A percentile compares a stretch with the other conserved stretches of the same genome.
These are phyloP conservation scores for Ariopsis seemanni DNA, from an alignment of 2,113 vertebrate genomes.

Conservation along the genomic window DNA sequence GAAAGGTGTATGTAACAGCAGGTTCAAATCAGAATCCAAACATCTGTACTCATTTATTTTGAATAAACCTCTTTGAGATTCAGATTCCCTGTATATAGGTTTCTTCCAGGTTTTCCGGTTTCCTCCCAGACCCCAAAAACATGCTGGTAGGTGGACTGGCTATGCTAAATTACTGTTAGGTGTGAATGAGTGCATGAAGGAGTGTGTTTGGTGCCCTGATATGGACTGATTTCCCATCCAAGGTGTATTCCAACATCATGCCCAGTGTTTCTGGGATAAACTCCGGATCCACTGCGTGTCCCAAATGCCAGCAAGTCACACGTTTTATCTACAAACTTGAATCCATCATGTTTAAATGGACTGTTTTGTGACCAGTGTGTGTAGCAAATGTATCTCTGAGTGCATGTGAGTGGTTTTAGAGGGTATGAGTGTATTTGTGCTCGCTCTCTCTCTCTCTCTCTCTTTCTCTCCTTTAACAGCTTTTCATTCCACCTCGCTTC, in stretches of 20 bases:
- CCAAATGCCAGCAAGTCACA: not conserved
- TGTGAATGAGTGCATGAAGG: not conserved
- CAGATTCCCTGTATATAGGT: not conserved
- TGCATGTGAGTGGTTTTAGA: not conserved
- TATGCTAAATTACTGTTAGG: not conserved
- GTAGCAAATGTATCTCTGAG: not conserved
- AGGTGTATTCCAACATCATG: not conserved
- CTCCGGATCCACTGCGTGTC: not conserved
- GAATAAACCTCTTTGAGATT: not conserved
- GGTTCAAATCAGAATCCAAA: not conserved
- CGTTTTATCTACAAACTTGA: not conserved
- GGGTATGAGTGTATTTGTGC: slow-evolving; percentile 19
- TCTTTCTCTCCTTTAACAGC: not conserved
- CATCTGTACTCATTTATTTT: not conserved
- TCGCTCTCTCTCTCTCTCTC: not conserved
- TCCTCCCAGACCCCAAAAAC: not conserved
- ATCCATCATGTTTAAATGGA: too few species aligned
- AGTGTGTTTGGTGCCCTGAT: not conserved
- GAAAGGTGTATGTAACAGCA: too few species aligned
- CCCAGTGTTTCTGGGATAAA: not conserved
- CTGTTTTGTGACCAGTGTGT: not conserved
- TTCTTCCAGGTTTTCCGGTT: not conserved
- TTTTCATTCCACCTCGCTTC: not conserved
- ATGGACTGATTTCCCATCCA: not conserved
- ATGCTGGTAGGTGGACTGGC: not conserved